A percentile compares a stretch with the other conserved stretches of the same genome.
phyloP scores from a whole-genome alignment of 1,140 invertebrate species.

The Drosophila chauvacae region DNA sequence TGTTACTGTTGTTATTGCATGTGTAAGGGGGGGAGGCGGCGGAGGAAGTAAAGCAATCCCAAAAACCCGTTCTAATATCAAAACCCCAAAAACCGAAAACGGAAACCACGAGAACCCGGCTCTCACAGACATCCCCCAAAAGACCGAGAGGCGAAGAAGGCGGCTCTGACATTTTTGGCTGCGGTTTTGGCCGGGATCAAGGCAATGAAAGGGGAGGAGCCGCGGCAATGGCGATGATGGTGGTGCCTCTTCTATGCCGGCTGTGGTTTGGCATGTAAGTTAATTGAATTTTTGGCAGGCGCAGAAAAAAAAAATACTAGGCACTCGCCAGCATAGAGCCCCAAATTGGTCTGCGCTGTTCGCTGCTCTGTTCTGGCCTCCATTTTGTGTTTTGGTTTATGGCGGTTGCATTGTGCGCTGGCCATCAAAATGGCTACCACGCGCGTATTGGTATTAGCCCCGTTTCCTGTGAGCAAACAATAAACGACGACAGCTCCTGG shows the following conservation, averaged over 20 bases:
- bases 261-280: constrained; percentile 67
- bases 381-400: constrained; percentile 54
- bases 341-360: constrained; percentile 31
- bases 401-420: constrained; percentile 34
- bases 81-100: constrained; percentile 16
- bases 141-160: not conserved
- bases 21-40: no score
- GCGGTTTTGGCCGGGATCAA: constrained; percentile 30
- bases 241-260: constrained; percentile 24
- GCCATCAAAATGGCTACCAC: constrained; percentile 20
- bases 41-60: not conserved
- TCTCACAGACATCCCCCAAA: constrained; percentile 21
- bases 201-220: constrained; percentile 1
- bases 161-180: constrained; percentile 29
- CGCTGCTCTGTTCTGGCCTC: constrained; percentile 4
- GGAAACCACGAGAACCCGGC: constrained; percentile 29
- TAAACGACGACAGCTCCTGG: not conserved
- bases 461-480: not conserved
- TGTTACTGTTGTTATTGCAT: constrained; percentile 71
- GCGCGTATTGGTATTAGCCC: constrained; percentile 18
- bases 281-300: constrained; percentile 71
- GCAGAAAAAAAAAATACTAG: constrained; percentile 20
- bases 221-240: not conserved
- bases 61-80: constrained; percentile 38
- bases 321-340: constrained; percentile 3